Conservation (phyloP, 2,797 vertebrate genomes). For the Gorsachius magnificus region DNA sequence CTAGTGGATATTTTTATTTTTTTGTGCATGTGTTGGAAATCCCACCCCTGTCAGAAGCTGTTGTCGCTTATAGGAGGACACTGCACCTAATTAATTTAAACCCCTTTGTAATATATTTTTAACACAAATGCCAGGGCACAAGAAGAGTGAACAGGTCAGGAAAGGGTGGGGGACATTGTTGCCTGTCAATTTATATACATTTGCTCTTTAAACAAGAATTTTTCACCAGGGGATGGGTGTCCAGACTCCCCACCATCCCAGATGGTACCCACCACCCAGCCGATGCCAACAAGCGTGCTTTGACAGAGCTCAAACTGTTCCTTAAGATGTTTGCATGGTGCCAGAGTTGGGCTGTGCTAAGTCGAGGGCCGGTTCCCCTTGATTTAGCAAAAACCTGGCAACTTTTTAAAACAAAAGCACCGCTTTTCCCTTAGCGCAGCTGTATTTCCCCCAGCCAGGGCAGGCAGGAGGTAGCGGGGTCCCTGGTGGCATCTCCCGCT, state of each 20-base stretch:
- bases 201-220: background rate
- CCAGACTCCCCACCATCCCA: background rate
- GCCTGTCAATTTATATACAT: background rate
- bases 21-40: background rate
- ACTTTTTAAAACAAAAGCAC: background rate
- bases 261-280: background rate
- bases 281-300: background rate
- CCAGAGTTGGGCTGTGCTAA: background rate
- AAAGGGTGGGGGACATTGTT: background rate
- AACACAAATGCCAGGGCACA: background rate
- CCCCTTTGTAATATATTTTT: background rate
- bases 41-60: background rate
- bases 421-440: background rate
- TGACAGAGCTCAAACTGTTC: background rate
- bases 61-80: background rate
- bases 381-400: background rate
- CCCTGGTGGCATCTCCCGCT: background rate
- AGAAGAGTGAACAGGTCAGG: background rate
- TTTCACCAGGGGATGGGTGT: background rate
- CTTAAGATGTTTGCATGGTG: rapidly evolving
- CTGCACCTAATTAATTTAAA: background rate
- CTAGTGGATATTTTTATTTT: background rate
- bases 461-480: background rate
- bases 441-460: background rate
- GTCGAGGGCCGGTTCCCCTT: background rate